Evolutionary conservation across 2,113 vertebrate species (phyloP).

Genomic region (Martes martes): DNA sequence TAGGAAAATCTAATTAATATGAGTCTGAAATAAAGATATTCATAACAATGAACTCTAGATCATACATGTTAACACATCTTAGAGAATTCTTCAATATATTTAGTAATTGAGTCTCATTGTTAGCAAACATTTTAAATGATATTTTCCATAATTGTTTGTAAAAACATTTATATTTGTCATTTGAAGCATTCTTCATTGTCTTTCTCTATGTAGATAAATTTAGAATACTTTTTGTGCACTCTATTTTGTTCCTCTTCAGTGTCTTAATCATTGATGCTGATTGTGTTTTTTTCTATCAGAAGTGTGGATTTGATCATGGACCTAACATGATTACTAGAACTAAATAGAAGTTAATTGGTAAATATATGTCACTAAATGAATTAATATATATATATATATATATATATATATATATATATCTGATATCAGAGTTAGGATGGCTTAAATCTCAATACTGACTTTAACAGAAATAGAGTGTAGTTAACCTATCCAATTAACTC

Average conservation of each 20-base stretch:
- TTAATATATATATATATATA: not conserved
- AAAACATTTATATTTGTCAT: conserved; percentile 70
- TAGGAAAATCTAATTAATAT: conserved; percentile 81
- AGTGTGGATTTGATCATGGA: not conserved
- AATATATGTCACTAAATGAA: not conserved
- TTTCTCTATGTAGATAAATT: conserved; percentile 53
- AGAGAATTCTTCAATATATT: conserved; percentile 69
- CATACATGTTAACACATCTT: conserved; percentile 78
- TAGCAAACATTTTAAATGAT: conserved; percentile 78
- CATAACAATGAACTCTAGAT: conserved; percentile 76
- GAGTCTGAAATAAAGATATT: conserved; percentile 74
- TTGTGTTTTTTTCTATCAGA: not conserved
- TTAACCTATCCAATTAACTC: not conserved
- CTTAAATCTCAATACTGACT: not conserved
- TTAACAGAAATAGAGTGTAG: not conserved
- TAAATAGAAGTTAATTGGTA: not conserved
- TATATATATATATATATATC: not conserved
- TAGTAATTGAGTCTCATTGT: conserved; percentile 77
- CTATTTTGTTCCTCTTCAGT: not conserved
- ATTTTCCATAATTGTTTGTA: conserved; percentile 68
- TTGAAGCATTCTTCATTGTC: conserved; percentile 55
- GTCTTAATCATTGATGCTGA: not conserved
- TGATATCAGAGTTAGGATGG: not conserved
- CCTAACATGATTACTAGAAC: not conserved
- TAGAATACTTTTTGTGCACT: not conserved